These are phyloP conservation scores for Neolamprologus hecqui DNA, from an alignment of 2,113 vertebrate species.

Conservation along the genomic window DNA sequence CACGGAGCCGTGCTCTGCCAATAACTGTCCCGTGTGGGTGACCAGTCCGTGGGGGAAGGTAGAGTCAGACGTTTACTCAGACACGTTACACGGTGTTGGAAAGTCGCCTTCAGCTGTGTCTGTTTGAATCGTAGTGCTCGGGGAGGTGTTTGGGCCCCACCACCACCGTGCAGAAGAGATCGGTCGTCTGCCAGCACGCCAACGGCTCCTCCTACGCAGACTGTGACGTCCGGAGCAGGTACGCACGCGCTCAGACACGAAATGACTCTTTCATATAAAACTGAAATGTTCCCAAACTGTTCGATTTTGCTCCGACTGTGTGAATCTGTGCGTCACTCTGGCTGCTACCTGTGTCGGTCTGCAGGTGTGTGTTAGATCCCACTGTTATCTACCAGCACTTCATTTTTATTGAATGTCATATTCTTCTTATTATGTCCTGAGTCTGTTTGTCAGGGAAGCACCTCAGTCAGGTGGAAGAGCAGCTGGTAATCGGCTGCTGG, in stretches of 20 bases:
- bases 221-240: slow-evolving; percentile 77
- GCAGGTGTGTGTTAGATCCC: not conserved
- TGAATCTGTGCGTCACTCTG: not conserved
- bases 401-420: accelerated
- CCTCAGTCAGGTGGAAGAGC: not conserved
- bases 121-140: slow-evolving; percentile 69
- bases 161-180: slow-evolving; percentile 65
- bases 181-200: slow-evolving; percentile 61
- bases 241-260: not conserved
- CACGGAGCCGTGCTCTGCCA: slow-evolving; percentile 59
- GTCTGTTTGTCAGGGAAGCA: not conserved
- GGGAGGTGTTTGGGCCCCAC: slow-evolving; percentile 67
- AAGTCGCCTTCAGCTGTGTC: not conserved
- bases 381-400: not conserved
- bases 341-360: not conserved
- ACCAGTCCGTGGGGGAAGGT: slow-evolving; percentile 68
- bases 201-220: slow-evolving; percentile 64
- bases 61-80: not conserved
- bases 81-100: not conserved
- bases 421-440: not conserved
- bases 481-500: not conserved
- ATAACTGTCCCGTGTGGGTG: slow-evolving; percentile 56
- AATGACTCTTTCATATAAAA: not conserved
- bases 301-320: not conserved
- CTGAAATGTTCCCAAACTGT: not conserved